Evolutionary conservation across 2,113 vertebrate genomes (phyloP), one percentile per base, ranked within the genome.

Genomic region (Danionella cerebrum): DNA sequence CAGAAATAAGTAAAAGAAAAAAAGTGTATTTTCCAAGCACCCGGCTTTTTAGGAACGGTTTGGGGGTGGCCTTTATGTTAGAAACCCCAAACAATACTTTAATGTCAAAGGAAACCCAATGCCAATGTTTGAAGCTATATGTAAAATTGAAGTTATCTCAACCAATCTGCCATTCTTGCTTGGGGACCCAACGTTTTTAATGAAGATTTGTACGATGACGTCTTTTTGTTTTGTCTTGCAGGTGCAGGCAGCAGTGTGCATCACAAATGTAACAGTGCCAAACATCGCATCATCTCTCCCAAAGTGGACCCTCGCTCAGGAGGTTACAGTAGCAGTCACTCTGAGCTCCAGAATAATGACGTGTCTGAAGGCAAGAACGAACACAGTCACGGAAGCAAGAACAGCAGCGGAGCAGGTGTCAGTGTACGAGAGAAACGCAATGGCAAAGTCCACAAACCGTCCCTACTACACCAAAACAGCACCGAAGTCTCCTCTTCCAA

Each of bases 191-290:
- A n/a, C n/a, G n/a, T n/a, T n/a, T n/a, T n/a, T n/a, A n/a, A n/a
- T n/a, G 13, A 2, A 21, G 3, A 3, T 42, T 29, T 7, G 24
- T 19, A n/a, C n/a, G 21, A 25, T 51, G 13, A 35, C 5, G 12
- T 3, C 24, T 4, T 48, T 54, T 36, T 38, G 24, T 36, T 22
- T 2, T 31, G 13, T 69, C n/a, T 67, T 51, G 6, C 27, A 99
- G 96, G 96, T 77, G 95, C 96, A 24, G 96, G 94, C 69, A 98
- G 96, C 91, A 99, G 95, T 36, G 93, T 92, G 82, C 96, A 98
- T 84, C 96, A 99, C 89, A 99, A 99, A 88, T 99, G 96, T 85
- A 98, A 96, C 91, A 98, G 96, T 85, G 93, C 95, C 92, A 99
- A 99, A 84, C 96, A 99, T 71, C 96, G 96, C 73, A 97, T 99